Conservation (phyloP, 2,888 invertebrate species). For the Chaitophorus viminalis region DNA sequence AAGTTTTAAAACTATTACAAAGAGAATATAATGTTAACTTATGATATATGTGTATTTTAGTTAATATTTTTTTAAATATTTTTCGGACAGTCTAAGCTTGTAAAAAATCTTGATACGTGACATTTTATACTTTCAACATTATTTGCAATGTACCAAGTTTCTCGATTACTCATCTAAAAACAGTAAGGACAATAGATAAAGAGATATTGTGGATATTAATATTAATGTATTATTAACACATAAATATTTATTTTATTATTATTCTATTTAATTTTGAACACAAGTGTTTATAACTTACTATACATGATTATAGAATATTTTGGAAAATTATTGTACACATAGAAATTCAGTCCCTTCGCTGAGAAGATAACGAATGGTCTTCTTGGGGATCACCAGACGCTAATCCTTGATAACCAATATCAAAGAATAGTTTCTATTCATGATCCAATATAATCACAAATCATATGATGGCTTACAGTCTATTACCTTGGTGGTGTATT, state of each 20-base stretch:
- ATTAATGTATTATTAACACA: too few species aligned
- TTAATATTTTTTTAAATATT: slow-evolving; percentile 86
- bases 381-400: slow-evolving; percentile 92
- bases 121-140: slow-evolving; percentile 78
- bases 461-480: neutral
- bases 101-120: slow-evolving; percentile 85
- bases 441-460: slow-evolving; percentile 71
- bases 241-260: too few species aligned
- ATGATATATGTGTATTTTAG: neutral
- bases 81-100: slow-evolving; percentile 89
- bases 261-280: neutral
- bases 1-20: slow-evolving; percentile 78
- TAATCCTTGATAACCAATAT: slow-evolving; percentile 95
- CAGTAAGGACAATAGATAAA: too few species aligned
- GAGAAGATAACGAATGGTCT: slow-evolving; percentile 92
- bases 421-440: slow-evolving; percentile 90
- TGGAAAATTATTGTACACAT: slow-evolving; percentile 96
- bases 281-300: slow-evolving; percentile 73
- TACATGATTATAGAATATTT: slow-evolving; percentile 99
- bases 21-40: neutral
- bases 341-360: slow-evolving; percentile 88
- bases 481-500: too few species aligned
- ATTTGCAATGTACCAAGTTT: slow-evolving; percentile 78
- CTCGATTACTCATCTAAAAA: slow-evolving; percentile 90
- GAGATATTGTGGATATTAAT: too few species aligned